Base-by-base conservation (phyloP, 2,113 vertebrate species). In the Chiloscyllium plagiosum region DNA sequence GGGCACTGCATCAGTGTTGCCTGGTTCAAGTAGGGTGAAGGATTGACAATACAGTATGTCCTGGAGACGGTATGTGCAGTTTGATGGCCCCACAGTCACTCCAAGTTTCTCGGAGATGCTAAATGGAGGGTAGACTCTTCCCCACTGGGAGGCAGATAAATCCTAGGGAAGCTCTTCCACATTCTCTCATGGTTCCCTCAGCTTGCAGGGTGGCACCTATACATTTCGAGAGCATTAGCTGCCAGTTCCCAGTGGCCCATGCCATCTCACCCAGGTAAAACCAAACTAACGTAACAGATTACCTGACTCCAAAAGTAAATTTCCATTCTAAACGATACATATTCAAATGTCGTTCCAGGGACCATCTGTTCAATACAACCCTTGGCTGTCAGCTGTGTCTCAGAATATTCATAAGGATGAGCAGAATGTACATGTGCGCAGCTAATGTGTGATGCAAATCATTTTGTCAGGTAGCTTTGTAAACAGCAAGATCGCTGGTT, bases 361-460 rank as follows among this genome's bases (percentile, higher is more conserved):
- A 93, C 89, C 89, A 93, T 93, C 89, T 93, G 89, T 93, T 93
- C 89, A 93, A 66, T 37, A 66, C 68, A 68, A 68, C 65, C 61
- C 19, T 93, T 68, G 89, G 61, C 61, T 66, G 61, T 66, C 66
- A 93, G 13, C 66, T 93, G 61, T 66, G 61, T 61, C 61, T 66
- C 61, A 66, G 89, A 68, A 93, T 93, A 93, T 93, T 93, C 61
- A 93, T 93, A 2, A 68, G 61, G 61, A 68, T 19, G 37, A 37
- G 89, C 61, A 66, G 61, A 93, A n/a, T 93, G 89, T 61, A n/a
- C 87, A 90, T 65, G 87, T 90, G 61, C n/a, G 52, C 61, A 93
- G 89, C 61, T 93, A 93, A 93, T 93, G 19, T 93, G 89, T 37
- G 89, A 66, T 68, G 89, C 89, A 93, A 66, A 93, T 93, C 65